phyloP scores from a whole-genome alignment of 2,888 invertebrate genomes.

The Emmelina monodactyla region DNA sequence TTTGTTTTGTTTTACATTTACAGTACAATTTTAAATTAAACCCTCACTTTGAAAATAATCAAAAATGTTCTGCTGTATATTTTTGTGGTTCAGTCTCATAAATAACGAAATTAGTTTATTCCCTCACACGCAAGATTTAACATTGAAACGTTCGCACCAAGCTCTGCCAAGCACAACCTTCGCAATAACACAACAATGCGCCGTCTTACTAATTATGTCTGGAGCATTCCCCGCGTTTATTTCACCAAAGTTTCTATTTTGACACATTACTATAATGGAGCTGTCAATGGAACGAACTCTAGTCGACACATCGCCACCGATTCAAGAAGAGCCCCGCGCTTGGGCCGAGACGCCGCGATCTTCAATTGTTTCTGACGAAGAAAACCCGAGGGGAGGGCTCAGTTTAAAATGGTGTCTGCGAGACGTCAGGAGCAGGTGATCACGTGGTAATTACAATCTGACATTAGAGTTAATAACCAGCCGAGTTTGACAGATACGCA shows the following conservation, averaged over 20 bases:
- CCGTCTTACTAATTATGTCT: too few relatives aligned
- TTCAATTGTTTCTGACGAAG: not conserved
- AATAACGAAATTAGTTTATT: too few relatives aligned
- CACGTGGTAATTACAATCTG: slow-evolving; percentile 59
- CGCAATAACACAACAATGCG: too few relatives aligned
- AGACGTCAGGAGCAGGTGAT: slow-evolving; percentile 61
- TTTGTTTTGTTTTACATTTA: too few relatives aligned
- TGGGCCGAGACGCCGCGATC: slow-evolving; percentile 3
- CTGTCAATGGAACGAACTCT: slow-evolving; percentile 39
- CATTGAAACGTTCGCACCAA: too few relatives aligned
- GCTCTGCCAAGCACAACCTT: too few relatives aligned
- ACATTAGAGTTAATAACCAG: slow-evolving; percentile 48
- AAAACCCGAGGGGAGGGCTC: slow-evolving; percentile 16
- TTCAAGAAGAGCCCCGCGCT: slow-evolving; percentile 14
- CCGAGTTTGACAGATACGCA: slow-evolving; percentile 41
- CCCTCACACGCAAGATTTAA: too few relatives aligned
- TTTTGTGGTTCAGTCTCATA: too few relatives aligned
- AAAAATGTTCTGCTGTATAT: too few relatives aligned
- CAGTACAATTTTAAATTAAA: too few relatives aligned
- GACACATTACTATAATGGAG: slow-evolving; percentile 35
- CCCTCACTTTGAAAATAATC: too few relatives aligned
- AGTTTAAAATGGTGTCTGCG: slow-evolving; percentile 23
- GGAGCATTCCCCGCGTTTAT: too few relatives aligned
- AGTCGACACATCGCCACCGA: slow-evolving; percentile 17
- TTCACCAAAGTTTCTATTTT: not conserved